Evolutionary conservation across 2,797 vertebrate genomes (phyloP), one percentile per base, ranked within the genome.

Genomic region (Pampus argenteus): DNA sequence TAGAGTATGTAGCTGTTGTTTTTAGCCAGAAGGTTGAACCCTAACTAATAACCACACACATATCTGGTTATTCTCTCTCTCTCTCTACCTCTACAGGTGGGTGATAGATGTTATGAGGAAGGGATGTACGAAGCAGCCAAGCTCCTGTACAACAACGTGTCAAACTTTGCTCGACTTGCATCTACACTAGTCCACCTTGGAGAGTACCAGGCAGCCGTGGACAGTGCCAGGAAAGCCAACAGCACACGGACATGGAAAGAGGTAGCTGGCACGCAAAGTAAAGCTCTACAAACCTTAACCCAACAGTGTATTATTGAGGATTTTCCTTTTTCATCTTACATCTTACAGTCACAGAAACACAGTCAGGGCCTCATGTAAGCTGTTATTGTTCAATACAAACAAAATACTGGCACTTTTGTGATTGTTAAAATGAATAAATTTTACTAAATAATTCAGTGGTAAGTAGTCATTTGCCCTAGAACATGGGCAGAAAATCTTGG

Each of bases 171-270:
- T 42, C 94, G 95, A 25, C 93, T 98, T 79, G 97, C 97, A 0
- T 98, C 97, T 7, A 98, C 97, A 5, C 89, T 98, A 40, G 96
- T 98, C 60, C 96, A 96, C 86, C 95, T 97, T 0, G 96, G 97
- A n/a, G 96, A 99, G 65, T 97, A 97, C 83, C 97, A 98, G 88
- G 97, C 97, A 0, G 97, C 97, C 0, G 97, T 99, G 74, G 97
- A 99, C 87, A 96, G 96, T 5, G 96, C 95, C 66, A 94, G 94
- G 81, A 99, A 98, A 92, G 96, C 97, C 84, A 98, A 97, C 76
- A 98, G 96, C 91, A 98, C 96, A 2, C 93, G 94, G 59, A 98
- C 95, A 10, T 98, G 97, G 97, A 98, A 98, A 72, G 97, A 99
- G 96, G 97, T 97, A 85, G 71, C 36, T 0, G 52, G 3, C 15